phyloP scores from a whole-genome alignment of 2,888 invertebrate species.

The Pristionchus fissidentatus region DNA sequence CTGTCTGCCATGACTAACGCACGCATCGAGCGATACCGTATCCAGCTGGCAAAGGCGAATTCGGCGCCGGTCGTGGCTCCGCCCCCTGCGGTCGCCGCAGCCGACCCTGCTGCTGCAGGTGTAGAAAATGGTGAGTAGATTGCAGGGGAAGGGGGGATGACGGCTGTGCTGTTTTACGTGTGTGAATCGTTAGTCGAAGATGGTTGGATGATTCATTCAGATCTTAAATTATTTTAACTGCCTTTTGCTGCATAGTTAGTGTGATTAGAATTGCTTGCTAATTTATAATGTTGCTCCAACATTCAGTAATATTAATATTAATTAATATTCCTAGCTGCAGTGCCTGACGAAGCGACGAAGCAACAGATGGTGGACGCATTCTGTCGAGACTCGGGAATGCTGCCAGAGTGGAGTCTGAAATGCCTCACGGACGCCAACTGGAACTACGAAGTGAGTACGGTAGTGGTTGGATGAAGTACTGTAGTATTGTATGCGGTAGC shows the following conservation, averaged over 20 bases:
- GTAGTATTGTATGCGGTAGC: neutral
- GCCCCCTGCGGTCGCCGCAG: neutral
- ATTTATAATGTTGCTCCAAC: neutral
- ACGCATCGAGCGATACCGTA: slow-evolving; percentile 59
- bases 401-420: slow-evolving; percentile 65
- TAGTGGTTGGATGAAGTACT: neutral
- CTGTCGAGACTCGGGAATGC: slow-evolving; percentile 66
- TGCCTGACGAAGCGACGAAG: slow-evolving; percentile 55
- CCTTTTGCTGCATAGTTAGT: too few relatives aligned
- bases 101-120: neutral
- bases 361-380: slow-evolving; percentile 66
- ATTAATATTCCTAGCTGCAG: neutral
- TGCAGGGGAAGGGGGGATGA: too few relatives aligned
- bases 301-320: neutral
- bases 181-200: too few relatives aligned
- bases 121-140: slow-evolving; percentile 4
- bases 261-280: neutral
- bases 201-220: too few relatives aligned
- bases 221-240: too few relatives aligned
- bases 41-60: slow-evolving; percentile 54
- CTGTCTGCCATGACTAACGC: slow-evolving; percentile 78
- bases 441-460: slow-evolving; percentile 65
- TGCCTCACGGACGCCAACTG: slow-evolving; percentile 69
- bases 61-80: neutral
- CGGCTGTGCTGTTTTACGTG: too few relatives aligned